Evolutionary conservation across 2,113 vertebrate genomes (phyloP).

Genomic region (Brachionichthys hirsutus): DNA sequence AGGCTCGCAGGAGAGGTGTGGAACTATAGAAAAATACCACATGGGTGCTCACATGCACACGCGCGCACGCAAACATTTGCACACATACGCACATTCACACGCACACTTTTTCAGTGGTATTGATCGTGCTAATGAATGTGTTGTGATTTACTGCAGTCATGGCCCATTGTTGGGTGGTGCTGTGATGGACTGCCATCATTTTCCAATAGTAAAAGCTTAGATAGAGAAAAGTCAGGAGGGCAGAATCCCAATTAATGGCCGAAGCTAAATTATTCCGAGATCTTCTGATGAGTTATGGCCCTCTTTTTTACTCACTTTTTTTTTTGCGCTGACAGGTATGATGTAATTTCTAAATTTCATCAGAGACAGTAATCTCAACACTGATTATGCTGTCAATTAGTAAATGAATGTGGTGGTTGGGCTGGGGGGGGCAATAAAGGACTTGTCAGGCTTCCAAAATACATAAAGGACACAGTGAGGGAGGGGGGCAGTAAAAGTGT

Average conservation of each 20-base stretch:
- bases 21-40: slow-evolving; percentile 22
- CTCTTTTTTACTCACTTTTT: slow-evolving; percentile 7
- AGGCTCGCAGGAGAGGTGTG: slow-evolving; percentile 23
- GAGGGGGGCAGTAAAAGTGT: slow-evolving; percentile 57
- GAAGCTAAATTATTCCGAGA: slow-evolving; percentile 61
- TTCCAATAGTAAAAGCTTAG: slow-evolving; percentile 70
- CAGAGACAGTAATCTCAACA: slow-evolving; percentile 63
- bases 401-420: slow-evolving; percentile 65
- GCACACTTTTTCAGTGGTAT: slow-evolving; percentile 64
- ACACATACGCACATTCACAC: slow-evolving; percentile 13
- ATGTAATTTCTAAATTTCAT: slow-evolving; percentile 73
- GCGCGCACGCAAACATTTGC: slow-evolving; percentile 31
- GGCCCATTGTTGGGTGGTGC: slow-evolving; percentile 67
- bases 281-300: slow-evolving; percentile 62
- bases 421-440: slow-evolving; percentile 51
- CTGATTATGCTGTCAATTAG: slow-evolving; percentile 75
- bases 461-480: slow-evolving; percentile 68
- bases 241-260: slow-evolving; percentile 64
- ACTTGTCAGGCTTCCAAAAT: slow-evolving; percentile 72
- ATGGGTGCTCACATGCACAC: slow-evolving; percentile 6
- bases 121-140: slow-evolving; percentile 75
- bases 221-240: slow-evolving; percentile 59
- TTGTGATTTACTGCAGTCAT: slow-evolving; percentile 71
- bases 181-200: slow-evolving; percentile 73
- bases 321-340: slow-evolving; percentile 59